Percentiles rank a stretch among this genome's conserved stretches.
Evolutionary conservation across 2,113 vertebrate species (phyloP).

Genomic region (Orientallactaga bullata): DNA sequence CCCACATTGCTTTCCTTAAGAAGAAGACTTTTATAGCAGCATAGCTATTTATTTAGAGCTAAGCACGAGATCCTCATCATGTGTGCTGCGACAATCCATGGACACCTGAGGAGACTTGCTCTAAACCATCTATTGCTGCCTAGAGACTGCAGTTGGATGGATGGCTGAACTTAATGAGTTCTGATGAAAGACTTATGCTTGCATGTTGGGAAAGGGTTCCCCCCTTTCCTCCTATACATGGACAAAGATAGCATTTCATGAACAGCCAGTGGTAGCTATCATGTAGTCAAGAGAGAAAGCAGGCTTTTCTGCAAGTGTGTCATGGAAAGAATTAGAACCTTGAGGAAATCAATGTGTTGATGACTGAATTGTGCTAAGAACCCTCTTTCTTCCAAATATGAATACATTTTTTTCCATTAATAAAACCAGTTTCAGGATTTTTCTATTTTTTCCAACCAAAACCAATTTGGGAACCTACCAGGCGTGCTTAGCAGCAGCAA

Average conservation of each 20-base stretch:
- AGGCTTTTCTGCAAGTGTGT: too few relatives aligned
- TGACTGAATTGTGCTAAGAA: background rate
- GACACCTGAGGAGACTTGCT: background rate
- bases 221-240: background rate
- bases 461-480: too few relatives aligned
- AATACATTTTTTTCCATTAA: constrained; percentile 9
- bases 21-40: background rate
- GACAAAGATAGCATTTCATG: background rate
- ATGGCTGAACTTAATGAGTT: background rate
- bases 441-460: constrained; percentile 8
- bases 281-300: too few relatives aligned
- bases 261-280: background rate
- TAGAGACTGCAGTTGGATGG: background rate
- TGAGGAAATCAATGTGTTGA: background rate
- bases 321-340: too few relatives aligned
- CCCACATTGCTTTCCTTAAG: too few relatives aligned
- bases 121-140: background rate
- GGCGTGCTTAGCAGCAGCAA: too few relatives aligned
- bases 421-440: constrained; percentile 3
- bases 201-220: background rate
- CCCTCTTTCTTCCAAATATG: background rate
- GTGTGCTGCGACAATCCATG: background rate
- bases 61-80: background rate
- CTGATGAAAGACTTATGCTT: background rate
- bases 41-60: background rate